Base-by-base conservation (phyloP, 2,888 invertebrate genomes). In the Campoletis raptor region DNA sequence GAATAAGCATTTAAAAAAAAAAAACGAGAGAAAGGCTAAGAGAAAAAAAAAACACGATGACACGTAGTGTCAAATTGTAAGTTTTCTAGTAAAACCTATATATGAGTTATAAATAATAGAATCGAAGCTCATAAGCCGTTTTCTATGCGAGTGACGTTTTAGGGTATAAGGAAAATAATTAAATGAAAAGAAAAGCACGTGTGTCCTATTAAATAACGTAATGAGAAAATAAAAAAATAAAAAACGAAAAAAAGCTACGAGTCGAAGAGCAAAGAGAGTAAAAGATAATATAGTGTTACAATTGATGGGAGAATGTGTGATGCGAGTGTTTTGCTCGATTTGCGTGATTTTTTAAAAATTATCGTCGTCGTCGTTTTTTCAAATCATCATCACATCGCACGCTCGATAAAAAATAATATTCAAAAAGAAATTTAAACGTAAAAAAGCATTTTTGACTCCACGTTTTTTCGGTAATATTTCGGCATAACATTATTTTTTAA, bases 101-200 rank as follows among this genome's bases (percentile, higher is more conserved):
- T n/a, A 77, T 30, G 52, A 76, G 76, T 73, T 73, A 69, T 42
- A 81, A 73, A 45, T 45, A 37, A 61, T 78, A 72, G 70, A 67
- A 57, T 80, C 80, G 86, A 66, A 83, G 83, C 83, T 80, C 83
- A 81, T 83, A 48, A 78, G 81, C 66, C 40, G 70, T 81, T 85
- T 82, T 83, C 77, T 78, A 87, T 81, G 69, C 45, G 76, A 83
- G 66, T 78, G 72, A 81, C 77, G 74, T 79, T 82, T 70, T 54
- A 77, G 48, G 57, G 12, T 83, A 77, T 61, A 37, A 66, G 64
- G 36, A 18, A 30, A 52, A 48, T 57, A 21, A 79, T 21, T 70
- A 18, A 40, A 48, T 36, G 64, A 74, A 61, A 72, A 30, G 37
- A 61, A 83, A 52, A 76, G 64, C 57, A 52, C 78, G 54, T 78